Evolutionary conservation across 2,888 invertebrate genomes (phyloP).

Genomic region (Oxytorus armatus): DNA sequence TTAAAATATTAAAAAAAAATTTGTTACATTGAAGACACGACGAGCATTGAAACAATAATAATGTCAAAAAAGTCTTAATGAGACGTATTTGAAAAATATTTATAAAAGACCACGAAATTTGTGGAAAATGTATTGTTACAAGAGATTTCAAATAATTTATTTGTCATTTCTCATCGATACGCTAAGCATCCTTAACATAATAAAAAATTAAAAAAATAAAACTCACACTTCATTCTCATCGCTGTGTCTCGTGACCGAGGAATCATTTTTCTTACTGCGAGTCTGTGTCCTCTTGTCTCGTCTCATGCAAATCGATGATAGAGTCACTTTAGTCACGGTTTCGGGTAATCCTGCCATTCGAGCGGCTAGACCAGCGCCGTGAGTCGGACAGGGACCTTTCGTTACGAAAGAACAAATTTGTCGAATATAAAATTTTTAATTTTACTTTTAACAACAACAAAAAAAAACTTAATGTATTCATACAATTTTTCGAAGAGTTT

Average conservation of each 20-base stretch:
- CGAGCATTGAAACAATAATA: too few species aligned
- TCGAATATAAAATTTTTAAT: not conserved
- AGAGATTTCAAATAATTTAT: too few species aligned
- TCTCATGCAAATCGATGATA: slow-evolving; percentile 67
- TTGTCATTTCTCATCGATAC: too few species aligned
- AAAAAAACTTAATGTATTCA: not conserved
- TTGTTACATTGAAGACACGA: too few species aligned
- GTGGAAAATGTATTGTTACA: too few species aligned
- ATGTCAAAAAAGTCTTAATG: too few species aligned
- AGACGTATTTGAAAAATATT: too few species aligned
- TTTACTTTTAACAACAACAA: not conserved
- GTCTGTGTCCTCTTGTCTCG: slow-evolving; percentile 75
- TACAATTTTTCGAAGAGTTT: too few species aligned
- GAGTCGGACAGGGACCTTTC: slow-evolving; percentile 66
- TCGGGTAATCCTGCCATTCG: slow-evolving; percentile 68
- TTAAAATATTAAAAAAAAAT: too few species aligned
- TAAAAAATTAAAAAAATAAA: not conserved
- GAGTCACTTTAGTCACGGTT: slow-evolving; percentile 67
- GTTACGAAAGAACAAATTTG: slow-evolving; percentile 1
- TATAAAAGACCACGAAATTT: too few species aligned
- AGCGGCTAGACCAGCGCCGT: slow-evolving; percentile 64
- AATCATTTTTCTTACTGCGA: slow-evolving; percentile 38
- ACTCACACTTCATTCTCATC: slow-evolving; percentile 39
- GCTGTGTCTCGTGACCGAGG: slow-evolving; percentile 2
- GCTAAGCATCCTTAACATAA: not conserved